These are phyloP conservation scores for Cherax destructor DNA, from an alignment of 1,140 invertebrate species.

Conservation along the genomic window DNA sequence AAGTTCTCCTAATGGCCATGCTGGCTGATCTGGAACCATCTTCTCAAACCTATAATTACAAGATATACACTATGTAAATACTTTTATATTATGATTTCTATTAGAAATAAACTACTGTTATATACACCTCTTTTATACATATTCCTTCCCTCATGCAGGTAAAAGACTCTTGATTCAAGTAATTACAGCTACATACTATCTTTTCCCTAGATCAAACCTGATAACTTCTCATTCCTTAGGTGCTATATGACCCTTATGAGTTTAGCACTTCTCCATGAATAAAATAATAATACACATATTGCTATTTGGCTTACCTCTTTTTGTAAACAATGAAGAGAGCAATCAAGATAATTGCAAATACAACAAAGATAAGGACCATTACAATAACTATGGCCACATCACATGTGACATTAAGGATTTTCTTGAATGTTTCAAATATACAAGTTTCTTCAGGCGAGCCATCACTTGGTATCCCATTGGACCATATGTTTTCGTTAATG, in stretches of 20 bases:
- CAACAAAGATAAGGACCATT: conserved; percentile 82
- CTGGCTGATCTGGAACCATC: conserved; percentile 81
- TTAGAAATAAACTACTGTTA: no score
- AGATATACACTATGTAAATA: background rate
- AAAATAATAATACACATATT: conserved; percentile 1
- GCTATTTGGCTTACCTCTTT: conserved; percentile 77
- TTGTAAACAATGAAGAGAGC: conserved; percentile 83
- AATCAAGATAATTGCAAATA: conserved; percentile 80
- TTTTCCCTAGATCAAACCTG: no score
- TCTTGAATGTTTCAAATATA: conserved; percentile 81
- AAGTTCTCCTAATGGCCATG: conserved; percentile 83
- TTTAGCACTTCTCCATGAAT: background rate
- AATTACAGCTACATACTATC: no score
- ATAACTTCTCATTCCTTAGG: no score
- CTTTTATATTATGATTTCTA: background rate
- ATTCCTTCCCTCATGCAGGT: no score
- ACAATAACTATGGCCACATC: conserved; percentile 83
- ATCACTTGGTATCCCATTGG: conserved; percentile 82
- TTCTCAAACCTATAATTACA: conserved; percentile 69
- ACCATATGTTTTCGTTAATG: conserved; percentile 82
- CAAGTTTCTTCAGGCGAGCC: conserved; percentile 81
- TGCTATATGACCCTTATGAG: no score
- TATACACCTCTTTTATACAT: no score
- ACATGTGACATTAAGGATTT: conserved; percentile 82
- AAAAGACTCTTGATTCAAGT: background rate